Percentiles rank a stretch among this genome's conserved stretches.
phyloP scores from a whole-genome alignment of 1,140 invertebrate species.

The Pachyrhynchus sulphureomaculatus region DNA sequence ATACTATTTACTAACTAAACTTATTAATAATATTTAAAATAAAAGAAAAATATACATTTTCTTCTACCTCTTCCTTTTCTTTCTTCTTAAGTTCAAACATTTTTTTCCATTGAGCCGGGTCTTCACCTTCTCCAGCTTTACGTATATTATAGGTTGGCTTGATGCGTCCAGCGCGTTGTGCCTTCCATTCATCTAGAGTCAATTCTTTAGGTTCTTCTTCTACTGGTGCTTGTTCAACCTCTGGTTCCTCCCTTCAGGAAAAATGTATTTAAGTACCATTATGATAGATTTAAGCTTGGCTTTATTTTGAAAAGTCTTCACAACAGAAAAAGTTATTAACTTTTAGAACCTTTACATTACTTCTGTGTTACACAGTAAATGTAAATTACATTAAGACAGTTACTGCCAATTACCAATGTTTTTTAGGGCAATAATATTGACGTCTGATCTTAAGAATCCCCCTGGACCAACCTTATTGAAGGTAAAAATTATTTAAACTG shows the following conservation, averaged over 20 bases:
- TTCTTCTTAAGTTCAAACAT: slow-evolving; percentile 83
- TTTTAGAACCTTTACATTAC: no score
- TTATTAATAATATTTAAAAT: no score
- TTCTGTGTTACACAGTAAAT: no score
- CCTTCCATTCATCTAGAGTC: slow-evolving; percentile 89
- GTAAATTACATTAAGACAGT: no score
- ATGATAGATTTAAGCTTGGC: no score
- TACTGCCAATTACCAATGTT: not conserved
- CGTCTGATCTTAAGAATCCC: no score
- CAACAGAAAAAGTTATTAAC: no score
- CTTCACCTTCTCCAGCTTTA: slow-evolving; percentile 90
- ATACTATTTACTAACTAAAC: no score
- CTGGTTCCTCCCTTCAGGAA: slow-evolving; percentile 50
- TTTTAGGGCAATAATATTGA: not conserved
- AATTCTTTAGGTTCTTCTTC: slow-evolving; percentile 79
- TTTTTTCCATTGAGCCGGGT: slow-evolving; percentile 89
- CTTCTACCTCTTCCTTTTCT: slow-evolving; percentile 69
- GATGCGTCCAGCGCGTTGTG: slow-evolving; percentile 67
- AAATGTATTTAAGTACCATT: not conserved
- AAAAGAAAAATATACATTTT: no score
- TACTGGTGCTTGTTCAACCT: slow-evolving; percentile 55
- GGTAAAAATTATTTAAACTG: no score
- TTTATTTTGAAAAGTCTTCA: no score
- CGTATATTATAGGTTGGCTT: slow-evolving; percentile 87
- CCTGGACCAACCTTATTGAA: no score